Base-by-base conservation (phyloP, 1,140 invertebrate genomes). In the Drosophila sulfurigaster region DNA sequence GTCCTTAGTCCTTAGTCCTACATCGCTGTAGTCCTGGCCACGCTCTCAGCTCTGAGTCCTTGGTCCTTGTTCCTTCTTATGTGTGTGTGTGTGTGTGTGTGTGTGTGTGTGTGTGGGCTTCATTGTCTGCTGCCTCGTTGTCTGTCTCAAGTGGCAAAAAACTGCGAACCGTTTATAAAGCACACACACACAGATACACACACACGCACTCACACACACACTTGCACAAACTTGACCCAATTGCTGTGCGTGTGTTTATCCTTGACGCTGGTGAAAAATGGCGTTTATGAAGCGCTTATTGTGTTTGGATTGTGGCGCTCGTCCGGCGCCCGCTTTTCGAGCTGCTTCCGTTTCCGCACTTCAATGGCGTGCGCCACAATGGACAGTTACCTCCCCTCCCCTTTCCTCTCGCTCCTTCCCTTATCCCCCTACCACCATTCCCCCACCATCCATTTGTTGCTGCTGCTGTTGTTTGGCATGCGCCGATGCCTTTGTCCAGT, bases 241-340 rank as follows among this genome's bases (percentile, higher is more conserved):
- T 87, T 87, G 63, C 45, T 51, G 58, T 32, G 75, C 52, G 71
- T 78, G 73, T 51, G 49, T 79, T 85, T 90, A 73, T 77, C 75
- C 75, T 73, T 73, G 69, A 46, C 69, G 62, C 65, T 77, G 78
- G 67, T 89, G 85, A 79, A 89, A 89, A 89, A 89, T 89, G 85
- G 87, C 85, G 85, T 81, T 90, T 89, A 89, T 89, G 85, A 89
- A 85, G 78, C 85, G 85, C 81, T 89, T 89, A 89, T 89, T 89
- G 85, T 89, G 85, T 89, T 89, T 89, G 85, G 78, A 78, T 89
- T 88, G 83, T 71, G 79, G 82, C 68, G 74, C 67, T 51, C 67
- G 67, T 54, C 35, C 35, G 35, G 35, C 35, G 35, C 35, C 35
- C 35, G 35, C 35, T 38, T 69, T 70, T 67, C 43, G 63, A 72